Percentiles rank a stretch among this genome's conserved stretches.
Evolutionary conservation across 2,113 vertebrate species (phyloP).

Genomic region (Gasterosteus aculeatus): DNA sequence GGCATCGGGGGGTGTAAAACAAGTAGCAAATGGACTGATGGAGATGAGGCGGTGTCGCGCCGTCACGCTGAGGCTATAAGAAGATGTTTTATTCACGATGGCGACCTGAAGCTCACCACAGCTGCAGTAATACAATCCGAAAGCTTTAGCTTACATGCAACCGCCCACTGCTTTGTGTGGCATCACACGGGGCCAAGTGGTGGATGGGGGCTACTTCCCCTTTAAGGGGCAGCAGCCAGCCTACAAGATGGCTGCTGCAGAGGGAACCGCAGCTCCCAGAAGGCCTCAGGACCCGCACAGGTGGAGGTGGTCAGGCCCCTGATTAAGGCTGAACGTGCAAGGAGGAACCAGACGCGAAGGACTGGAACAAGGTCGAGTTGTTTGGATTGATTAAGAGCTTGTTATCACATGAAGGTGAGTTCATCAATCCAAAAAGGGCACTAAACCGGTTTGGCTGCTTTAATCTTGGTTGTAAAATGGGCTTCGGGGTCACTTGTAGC

Average conservation of each 20-base stretch:
- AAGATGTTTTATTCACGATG: conserved; percentile 21
- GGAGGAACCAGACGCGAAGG: no score
- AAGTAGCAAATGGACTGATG: conserved; percentile 10
- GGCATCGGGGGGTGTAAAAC: conserved; percentile 21
- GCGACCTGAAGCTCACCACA: neutral
- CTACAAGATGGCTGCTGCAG: no score
- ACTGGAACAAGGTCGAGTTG: no score
- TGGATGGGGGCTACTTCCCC: no score
- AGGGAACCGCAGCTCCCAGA: no score
- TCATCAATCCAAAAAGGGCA: neutral
- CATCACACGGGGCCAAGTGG: no score
- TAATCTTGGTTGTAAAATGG: neutral
- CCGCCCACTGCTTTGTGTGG: no score
- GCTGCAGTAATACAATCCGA: conserved; percentile 22
- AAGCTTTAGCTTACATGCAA: conserved; percentile 15
- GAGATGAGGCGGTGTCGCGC: neutral
- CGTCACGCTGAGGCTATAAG: conserved; percentile 8
- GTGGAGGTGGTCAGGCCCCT: no score
- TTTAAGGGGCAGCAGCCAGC: no score
- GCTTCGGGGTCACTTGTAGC: neutral
- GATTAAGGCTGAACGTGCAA: no score
- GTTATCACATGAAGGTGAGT: neutral
- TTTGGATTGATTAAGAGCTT: no score
- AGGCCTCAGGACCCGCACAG: no score
- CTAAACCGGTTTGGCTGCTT: conserved; percentile 4